phyloP scores from a whole-genome alignment of 2,113 vertebrate genomes.

The Glaucomys volans region DNA sequence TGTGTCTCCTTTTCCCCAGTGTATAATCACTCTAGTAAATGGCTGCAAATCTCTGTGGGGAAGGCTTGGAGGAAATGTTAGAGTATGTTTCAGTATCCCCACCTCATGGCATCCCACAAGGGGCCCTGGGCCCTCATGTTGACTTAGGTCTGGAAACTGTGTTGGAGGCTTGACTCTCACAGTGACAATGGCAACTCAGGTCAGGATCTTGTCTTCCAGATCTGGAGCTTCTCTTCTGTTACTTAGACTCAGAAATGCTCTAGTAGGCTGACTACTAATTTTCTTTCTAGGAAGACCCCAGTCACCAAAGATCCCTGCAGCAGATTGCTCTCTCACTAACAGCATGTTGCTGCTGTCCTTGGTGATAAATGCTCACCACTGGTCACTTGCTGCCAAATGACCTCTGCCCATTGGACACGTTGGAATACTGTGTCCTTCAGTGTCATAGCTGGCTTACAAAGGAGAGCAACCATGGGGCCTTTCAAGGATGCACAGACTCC shows the following conservation, averaged over 20 bases:
- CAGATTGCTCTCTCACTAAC: background rate
- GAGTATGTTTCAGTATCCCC: background rate
- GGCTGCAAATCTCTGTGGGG: background rate
- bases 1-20: background rate
- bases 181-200: background rate
- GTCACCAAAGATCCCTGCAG: background rate
- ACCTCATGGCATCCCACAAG: background rate
- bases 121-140: background rate
- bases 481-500: background rate
- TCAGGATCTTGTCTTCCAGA: background rate
- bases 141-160: background rate
- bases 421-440: background rate
- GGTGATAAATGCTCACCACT: too few species aligned
- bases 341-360: background rate
- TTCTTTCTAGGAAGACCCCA: background rate
- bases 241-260: background rate
- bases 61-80: background rate
- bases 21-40: background rate
- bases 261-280: background rate
- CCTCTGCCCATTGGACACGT: background rate
- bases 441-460: too few species aligned
- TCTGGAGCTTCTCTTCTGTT: background rate
- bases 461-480: background rate
- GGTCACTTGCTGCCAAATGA: background rate
- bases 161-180: background rate